Conservation (phyloP, 2,113 vertebrate genomes). For the Tragelaphus imberbis region DNA sequence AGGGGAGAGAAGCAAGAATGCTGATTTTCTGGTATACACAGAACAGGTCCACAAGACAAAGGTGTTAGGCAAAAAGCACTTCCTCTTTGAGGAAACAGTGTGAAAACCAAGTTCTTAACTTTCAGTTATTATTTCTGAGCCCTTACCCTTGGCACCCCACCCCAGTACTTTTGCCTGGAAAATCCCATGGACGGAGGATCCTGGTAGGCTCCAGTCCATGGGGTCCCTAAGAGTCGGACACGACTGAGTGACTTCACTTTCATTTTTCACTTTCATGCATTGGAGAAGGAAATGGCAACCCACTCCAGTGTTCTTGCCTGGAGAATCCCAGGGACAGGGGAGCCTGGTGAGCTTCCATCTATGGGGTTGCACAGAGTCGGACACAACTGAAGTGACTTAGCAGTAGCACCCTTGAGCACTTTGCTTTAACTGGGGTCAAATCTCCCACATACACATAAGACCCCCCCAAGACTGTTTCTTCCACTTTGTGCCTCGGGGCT, state of each 20-base stretch:
- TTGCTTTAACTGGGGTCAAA: not conserved
- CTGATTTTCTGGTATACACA: not conserved
- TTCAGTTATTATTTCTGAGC: not conserved
- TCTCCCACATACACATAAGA: not conserved
- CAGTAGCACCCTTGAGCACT: not conserved
- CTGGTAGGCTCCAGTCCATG: no score
- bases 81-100: not conserved
- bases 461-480: not conserved
- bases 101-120: not conserved
- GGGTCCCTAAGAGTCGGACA: no score
- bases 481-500: not conserved
- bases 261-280: no score
- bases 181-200: no score
- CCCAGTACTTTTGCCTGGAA: no score
- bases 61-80: not conserved
- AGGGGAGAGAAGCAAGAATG: not conserved
- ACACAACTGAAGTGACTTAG: no score
- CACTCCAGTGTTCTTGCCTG: no score
- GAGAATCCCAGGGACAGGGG: no score
- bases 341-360: no score
- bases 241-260: no score
- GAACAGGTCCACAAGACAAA: not conserved
- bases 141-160: not conserved
- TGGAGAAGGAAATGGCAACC: no score
- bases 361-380: no score